A percentile compares a stretch with the other conserved stretches of the same genome.
phyloP scores from a whole-genome alignment of 37 sponge, comb jelly and placozoan genomes.

The Aplysina aerophoba region DNA sequence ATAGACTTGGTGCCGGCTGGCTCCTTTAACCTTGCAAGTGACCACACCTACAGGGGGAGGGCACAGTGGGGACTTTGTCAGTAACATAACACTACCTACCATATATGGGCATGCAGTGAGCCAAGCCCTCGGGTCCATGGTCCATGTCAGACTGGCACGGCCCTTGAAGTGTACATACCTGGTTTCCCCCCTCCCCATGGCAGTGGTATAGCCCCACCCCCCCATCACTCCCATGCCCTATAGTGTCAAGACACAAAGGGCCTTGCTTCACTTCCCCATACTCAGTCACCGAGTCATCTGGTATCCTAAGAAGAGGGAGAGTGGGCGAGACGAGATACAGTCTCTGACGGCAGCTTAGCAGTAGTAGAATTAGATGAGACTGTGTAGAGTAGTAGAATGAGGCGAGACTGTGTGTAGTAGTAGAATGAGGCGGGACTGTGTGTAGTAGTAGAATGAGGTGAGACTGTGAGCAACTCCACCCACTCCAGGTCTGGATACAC shows the following conservation, averaged over 20 bases:
- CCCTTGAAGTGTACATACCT: constrained; percentile 45
- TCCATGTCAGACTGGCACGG: background rate
- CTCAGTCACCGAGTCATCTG: constrained; percentile 35
- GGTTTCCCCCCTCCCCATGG: constrained; percentile 90
- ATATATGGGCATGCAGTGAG: background rate
- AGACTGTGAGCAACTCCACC: background rate
- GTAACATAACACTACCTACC: background rate
- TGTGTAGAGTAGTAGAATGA: background rate
- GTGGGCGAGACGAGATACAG: background rate
- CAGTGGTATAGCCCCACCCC: constrained; percentile 74
- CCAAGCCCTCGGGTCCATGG: background rate
- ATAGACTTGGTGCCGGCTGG: constrained; percentile 28
- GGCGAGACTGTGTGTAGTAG: background rate
- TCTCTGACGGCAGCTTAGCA: background rate
- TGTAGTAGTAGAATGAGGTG: too few relatives aligned
- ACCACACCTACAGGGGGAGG: constrained; percentile 39
- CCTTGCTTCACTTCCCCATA: constrained; percentile 69
- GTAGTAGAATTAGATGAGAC: background rate
- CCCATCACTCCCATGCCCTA: constrained; percentile 53
- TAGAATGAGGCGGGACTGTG: background rate
- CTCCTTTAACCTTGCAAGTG: constrained; percentile 7
- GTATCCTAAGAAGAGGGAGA: constrained; percentile 50
- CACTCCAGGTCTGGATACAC: constrained; percentile 88
- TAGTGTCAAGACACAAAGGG: constrained; percentile 82
- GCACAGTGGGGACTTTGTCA: background rate